Evolutionary conservation across 1,140 invertebrate genomes (phyloP), one percentile per base, ranked within the genome.

Genomic region (Drosophila micromelanica): DNA sequence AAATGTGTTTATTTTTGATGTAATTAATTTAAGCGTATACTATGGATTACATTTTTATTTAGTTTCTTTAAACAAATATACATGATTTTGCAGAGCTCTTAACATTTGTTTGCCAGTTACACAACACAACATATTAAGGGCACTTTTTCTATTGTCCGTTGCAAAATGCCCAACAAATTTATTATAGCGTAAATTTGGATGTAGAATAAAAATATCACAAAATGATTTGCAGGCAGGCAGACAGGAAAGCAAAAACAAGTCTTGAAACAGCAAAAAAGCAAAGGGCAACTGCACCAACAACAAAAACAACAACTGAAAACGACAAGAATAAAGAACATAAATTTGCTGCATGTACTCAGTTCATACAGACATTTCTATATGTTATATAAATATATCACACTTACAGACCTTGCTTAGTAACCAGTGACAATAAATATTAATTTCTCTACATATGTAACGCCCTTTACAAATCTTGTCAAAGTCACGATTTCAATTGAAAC

Each of bases 211-310:
- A 52, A 17, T 13, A 40, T 12, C 20, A 55, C 52, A 62, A 80
- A 73, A 57, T 64, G 49, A 61, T 48, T 63, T 73, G 45, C 49
- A 35, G 60, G 38, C 75, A 61, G 60, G 38, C 75, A 61, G 55
- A 63, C 71, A 61, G 55, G 20, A 59, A 67, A 67, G 43, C 27
- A 30, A 57, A 48, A 48, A 55, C 63, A 79, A 80, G 78, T 81
- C 73, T 80, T 59, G 69, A 73, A 77, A 42, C 62, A 57, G 61
- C 76, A 73, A 32, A 78, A 78, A 78, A 27, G 27, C 48, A 43
- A 67, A 65, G 52, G 23, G 35, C 55, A 54, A 13, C n/a, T 13
- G 2, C 17, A 17, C 1, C 17, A 17, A 17, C 17, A 17, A 17
- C 17, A 17, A 40, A 12, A 56, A 42, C 20, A 38, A 13, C 37